A percentile compares a stretch with the other conserved stretches of the same genome.
Evolutionary conservation across 2,113 vertebrate species (phyloP).

Genomic region (Oophaga pumilio): DNA sequence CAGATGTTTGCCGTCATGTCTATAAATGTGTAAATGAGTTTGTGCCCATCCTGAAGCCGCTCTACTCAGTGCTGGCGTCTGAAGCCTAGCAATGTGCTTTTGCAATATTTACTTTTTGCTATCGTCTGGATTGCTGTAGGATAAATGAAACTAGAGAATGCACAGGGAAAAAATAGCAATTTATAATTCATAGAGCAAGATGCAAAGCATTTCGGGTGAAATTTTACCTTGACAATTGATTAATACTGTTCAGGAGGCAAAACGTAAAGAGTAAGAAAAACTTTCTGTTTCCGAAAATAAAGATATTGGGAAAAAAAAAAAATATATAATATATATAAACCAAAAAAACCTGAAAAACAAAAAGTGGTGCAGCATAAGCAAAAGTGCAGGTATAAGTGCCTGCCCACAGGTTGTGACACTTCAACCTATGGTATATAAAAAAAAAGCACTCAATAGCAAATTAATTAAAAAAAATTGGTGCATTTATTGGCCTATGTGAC

Average conservation of each 20-base stretch:
- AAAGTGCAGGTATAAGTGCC: too few relatives aligned
- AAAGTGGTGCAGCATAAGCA: too few relatives aligned
- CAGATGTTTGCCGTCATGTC: constrained; percentile 32
- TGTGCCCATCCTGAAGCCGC: constrained; percentile 18
- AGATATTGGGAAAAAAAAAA: background rate
- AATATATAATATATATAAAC: too few relatives aligned
- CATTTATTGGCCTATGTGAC: too few relatives aligned
- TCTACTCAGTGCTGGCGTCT: constrained; percentile 19
- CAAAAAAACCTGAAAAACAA: too few relatives aligned
- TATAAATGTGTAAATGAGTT: constrained; percentile 54
- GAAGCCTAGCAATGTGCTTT: constrained; percentile 27
- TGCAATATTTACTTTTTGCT: constrained; percentile 16
- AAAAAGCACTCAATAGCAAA: too few relatives aligned
- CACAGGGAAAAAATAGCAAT: constrained; percentile 1
- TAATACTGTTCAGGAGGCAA: background rate
- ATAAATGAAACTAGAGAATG: constrained; percentile 13
- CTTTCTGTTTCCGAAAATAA: background rate
- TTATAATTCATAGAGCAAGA: constrained; percentile 6
- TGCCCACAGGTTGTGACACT: too few relatives aligned
- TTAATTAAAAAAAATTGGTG: too few relatives aligned
- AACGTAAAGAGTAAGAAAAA: background rate
- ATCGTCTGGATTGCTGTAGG: background rate
- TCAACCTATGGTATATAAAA: too few relatives aligned
- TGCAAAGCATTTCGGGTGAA: constrained; percentile 11
- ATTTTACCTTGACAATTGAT: background rate